Conservation (phyloP, 2,888 invertebrate genomes). For the Heliconius cydno region DNA sequence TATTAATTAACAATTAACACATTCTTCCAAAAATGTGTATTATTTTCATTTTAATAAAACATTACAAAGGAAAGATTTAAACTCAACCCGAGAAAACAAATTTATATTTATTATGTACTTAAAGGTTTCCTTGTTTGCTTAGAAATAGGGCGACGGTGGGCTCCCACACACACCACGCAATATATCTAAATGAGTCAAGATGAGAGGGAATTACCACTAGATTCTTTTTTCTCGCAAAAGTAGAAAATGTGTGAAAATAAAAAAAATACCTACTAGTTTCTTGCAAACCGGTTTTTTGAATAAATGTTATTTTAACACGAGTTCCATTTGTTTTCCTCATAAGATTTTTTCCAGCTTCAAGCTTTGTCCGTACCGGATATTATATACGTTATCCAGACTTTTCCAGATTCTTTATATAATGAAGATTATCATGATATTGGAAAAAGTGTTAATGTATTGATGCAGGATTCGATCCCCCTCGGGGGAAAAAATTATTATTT, state of each 20-base stretch:
- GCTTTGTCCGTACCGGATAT: neutral
- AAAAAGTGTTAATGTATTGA: no score
- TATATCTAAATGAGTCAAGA: neutral
- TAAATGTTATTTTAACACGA: slow-evolving; percentile 3
- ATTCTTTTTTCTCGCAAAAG: neutral
- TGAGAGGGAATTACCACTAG: neutral
- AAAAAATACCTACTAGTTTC: neutral
- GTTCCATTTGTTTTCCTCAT: neutral
- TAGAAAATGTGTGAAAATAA: neutral
- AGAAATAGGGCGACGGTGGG: neutral
- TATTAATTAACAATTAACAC: no score
- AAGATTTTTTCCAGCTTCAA: neutral
- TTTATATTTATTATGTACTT: neutral
- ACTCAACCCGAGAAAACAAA: neutral
- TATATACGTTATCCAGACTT: neutral
- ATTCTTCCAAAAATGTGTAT: no score
- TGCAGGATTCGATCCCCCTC: no score
- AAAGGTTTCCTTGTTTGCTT: neutral
- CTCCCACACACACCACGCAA: neutral
- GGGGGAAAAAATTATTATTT: no score
- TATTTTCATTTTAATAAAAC: no score
- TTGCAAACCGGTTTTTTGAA: neutral
- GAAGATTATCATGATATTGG: neutral
- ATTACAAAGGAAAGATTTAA: neutral
- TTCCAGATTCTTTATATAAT: neutral